phyloP scores from a whole-genome alignment of 1,140 invertebrate genomes.

The Trichogramma pretiosum region DNA sequence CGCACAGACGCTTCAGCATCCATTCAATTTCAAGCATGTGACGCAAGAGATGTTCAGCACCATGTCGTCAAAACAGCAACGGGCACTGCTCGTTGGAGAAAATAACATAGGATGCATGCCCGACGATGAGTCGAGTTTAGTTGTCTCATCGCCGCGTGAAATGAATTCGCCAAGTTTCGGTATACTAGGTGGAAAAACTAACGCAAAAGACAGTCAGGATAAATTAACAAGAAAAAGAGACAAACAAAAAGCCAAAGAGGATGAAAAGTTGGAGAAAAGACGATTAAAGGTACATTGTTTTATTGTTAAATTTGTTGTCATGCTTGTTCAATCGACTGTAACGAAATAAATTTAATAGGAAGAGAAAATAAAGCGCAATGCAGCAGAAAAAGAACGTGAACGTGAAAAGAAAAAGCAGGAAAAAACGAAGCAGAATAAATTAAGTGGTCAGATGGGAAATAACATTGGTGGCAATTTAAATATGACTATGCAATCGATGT shows the following conservation, averaged over 20 bases:
- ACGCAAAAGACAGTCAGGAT: slow-evolving; percentile 54
- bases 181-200: slow-evolving; percentile 52
- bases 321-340: no score
- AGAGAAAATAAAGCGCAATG: slow-evolving; percentile 59
- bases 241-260: slow-evolving; percentile 67
- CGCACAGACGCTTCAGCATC: slow-evolving; percentile 36
- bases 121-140: slow-evolving; percentile 60
- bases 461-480: slow-evolving; percentile 37
- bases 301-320: no score
- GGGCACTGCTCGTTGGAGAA: slow-evolving; percentile 24
- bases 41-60: slow-evolving; percentile 41
- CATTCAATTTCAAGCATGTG: slow-evolving; percentile 41
- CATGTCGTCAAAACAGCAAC: slow-evolving; percentile 39
- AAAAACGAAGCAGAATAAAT: slow-evolving; percentile 51
- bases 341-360: slow-evolving; percentile 44
- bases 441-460: slow-evolving; percentile 21
- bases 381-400: slow-evolving; percentile 64
- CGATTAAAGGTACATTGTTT: slow-evolving; percentile 55
- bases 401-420: slow-evolving; percentile 68
- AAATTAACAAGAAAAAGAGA: slow-evolving; percentile 59
- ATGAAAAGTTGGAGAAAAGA: slow-evolving; percentile 67
- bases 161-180: slow-evolving; percentile 62
- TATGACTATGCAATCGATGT: slow-evolving; percentile 43
- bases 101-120: slow-evolving; percentile 45
- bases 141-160: slow-evolving; percentile 58